Percentiles rank a stretch among this genome's conserved stretches.
Conservation (phyloP, 2,888 invertebrate genomes). For the Drosophila pseudotakahashii region DNA sequence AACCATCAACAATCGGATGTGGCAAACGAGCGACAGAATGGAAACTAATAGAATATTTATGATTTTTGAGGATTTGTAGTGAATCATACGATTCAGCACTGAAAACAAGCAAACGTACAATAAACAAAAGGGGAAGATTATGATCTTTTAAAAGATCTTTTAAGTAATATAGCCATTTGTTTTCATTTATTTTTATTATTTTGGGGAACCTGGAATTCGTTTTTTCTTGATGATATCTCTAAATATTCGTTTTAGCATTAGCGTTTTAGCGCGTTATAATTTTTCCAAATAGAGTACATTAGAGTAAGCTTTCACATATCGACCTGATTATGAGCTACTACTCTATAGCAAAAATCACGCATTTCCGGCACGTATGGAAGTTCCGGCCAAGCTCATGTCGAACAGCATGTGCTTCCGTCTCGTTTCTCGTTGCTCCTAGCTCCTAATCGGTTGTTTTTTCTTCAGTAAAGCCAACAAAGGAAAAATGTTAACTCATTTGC, state of each 20-base stretch:
- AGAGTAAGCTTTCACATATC: constrained; percentile 13
- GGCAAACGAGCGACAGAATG: constrained; percentile 45
- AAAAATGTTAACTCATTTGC: constrained; percentile 75
- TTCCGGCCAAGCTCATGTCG: constrained; percentile 77
- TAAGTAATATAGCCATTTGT: constrained; percentile 78
- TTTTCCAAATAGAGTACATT: too few relatives aligned
- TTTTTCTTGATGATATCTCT: background rate
- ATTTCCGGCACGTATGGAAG: constrained; percentile 81
- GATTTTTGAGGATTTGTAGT: constrained; percentile 77
- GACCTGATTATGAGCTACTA: constrained; percentile 51
- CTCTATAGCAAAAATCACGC: constrained; percentile 77
- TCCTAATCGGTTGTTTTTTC: background rate
- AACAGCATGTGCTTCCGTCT: constrained; percentile 65
- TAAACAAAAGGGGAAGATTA: constrained; percentile 31
- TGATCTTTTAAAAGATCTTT: constrained; percentile 38
- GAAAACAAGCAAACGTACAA: background rate
- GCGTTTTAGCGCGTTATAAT: too few relatives aligned
- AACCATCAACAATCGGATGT: constrained; percentile 66
- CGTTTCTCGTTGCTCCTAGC: constrained; percentile 1
- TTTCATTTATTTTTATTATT: constrained; percentile 61
- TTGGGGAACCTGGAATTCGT: background rate
- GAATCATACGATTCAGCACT: constrained; percentile 1
- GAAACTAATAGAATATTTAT: constrained; percentile 71
- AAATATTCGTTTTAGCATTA: background rate
- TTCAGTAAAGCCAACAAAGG: background rate